Percentiles rank a stretch among this genome's conserved stretches.
These are phyloP conservation scores for Physocephala rufipes DNA, from an alignment of 2,888 invertebrate species.

Conservation along the genomic window DNA sequence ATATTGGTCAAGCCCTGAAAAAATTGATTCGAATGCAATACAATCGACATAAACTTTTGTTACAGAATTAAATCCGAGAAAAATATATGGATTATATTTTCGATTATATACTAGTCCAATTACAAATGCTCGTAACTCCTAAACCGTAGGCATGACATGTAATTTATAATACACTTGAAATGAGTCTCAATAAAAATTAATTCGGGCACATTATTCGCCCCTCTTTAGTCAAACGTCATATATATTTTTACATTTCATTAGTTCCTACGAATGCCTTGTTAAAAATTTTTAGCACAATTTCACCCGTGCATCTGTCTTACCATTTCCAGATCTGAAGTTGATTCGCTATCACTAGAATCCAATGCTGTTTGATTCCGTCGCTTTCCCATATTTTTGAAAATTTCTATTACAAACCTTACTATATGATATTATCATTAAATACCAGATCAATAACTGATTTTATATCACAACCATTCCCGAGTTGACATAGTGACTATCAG, in stretches of 20 bases:
- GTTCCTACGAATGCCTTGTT: not conserved
- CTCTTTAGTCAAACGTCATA: too few relatives aligned
- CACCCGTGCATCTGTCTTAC: conserved; percentile 69
- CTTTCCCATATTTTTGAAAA: conserved; percentile 74
- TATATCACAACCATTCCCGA: not conserved
- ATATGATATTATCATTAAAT: not conserved
- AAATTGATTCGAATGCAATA: too few relatives aligned
- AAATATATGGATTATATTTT: not conserved
- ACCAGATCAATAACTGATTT: not conserved
- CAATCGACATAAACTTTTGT: too few relatives aligned
- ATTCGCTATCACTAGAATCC: conserved; percentile 81
- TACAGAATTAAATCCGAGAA: too few relatives aligned
- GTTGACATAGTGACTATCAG: not conserved
- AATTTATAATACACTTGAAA: too few relatives aligned
- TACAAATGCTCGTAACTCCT: not conserved
- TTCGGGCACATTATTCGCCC: too few relatives aligned
- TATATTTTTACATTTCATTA: not conserved
- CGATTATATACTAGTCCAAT: conserved; percentile 11
- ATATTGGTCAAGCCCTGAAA: too few relatives aligned
- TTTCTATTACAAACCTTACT: not conserved
- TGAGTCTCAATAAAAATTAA: too few relatives aligned
- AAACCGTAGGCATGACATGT: too few relatives aligned
- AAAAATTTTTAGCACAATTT: not conserved
- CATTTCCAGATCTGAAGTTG: conserved; percentile 82
- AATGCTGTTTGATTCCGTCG: conserved; percentile 84